Conservation (phyloP, 2,113 vertebrate species). For the Taurulus bubalis region DNA sequence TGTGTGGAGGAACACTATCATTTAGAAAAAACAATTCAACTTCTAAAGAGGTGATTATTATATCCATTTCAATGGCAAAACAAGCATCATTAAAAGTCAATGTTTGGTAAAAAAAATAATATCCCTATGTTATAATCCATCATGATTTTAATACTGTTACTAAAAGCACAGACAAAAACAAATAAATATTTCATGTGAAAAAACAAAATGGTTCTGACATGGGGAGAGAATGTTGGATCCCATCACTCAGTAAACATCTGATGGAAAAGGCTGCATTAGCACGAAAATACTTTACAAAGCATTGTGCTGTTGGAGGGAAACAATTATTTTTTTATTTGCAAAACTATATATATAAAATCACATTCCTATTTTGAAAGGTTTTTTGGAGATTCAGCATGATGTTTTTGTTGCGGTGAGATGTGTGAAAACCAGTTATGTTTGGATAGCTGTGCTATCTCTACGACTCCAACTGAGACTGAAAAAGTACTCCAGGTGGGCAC, state of each 20-base stretch:
- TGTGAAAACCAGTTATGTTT: background rate
- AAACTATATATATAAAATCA: slow-evolving; percentile 18
- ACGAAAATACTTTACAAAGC: slow-evolving; percentile 3
- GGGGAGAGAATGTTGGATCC: background rate
- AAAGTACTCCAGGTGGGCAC: slow-evolving; percentile 63
- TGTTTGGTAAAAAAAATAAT: background rate
- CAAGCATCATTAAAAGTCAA: background rate
- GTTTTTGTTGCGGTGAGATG: background rate
- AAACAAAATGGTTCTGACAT: background rate
- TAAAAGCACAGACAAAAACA: background rate
- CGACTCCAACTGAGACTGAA: slow-evolving; percentile 1
- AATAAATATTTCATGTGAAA: background rate
- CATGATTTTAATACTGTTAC: too few relatives aligned
- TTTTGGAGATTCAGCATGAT: background rate
- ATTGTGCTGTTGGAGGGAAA: background rate
- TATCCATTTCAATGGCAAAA: background rate
- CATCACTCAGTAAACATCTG: background rate
- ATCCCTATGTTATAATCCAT: background rate
- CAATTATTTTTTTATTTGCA: background rate
- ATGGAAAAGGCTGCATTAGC: background rate
- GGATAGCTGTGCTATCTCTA: background rate
- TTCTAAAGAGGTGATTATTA: slow-evolving; percentile 1
- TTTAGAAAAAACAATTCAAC: slow-evolving; percentile 19
- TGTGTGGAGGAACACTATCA: background rate
- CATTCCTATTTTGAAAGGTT: slow-evolving; percentile 1